Conservation (phyloP, 2,797 vertebrate species). For the Chelidonichthys spinosus region DNA sequence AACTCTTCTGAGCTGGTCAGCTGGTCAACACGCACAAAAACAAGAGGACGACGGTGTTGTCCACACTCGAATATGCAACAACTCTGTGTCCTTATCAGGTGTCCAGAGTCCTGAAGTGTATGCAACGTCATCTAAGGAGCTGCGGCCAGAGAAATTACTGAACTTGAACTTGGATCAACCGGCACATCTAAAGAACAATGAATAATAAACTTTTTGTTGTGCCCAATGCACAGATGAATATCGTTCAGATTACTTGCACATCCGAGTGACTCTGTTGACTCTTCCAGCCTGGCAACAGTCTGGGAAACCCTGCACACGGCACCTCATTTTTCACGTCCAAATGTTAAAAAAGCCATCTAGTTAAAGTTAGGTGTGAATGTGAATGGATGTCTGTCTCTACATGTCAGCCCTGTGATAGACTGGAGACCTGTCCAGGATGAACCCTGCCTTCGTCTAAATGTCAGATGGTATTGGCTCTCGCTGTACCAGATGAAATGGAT, state of each 20-base stretch:
- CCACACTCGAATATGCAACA: conserved; percentile 8
- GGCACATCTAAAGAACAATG: background rate
- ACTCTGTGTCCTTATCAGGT: background rate
- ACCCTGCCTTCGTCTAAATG: no score
- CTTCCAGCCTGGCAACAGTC: background rate
- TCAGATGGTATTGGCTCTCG: no score
- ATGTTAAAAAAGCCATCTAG: background rate
- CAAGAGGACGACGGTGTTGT: background rate
- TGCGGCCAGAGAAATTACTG: conserved; percentile 5
- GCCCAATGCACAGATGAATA: background rate
- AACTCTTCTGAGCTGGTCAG: conserved; percentile 21
- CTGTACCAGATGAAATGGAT: no score
- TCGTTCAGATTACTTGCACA: background rate
- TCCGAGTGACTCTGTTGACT: background rate
- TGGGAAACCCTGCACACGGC: background rate
- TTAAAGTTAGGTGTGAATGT: background rate
- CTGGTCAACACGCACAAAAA: background rate
- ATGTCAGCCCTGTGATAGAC: no score
- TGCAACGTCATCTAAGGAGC: background rate
- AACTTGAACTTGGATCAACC: background rate
- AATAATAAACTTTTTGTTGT: background rate
- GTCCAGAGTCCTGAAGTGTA: conserved; percentile 6
- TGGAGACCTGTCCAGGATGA: no score
- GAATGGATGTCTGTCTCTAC: no score
- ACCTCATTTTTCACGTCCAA: background rate